These are phyloP conservation scores for Hydropotes inermis DNA, from an alignment of 2,113 vertebrate genomes.

Conservation along the genomic window DNA sequence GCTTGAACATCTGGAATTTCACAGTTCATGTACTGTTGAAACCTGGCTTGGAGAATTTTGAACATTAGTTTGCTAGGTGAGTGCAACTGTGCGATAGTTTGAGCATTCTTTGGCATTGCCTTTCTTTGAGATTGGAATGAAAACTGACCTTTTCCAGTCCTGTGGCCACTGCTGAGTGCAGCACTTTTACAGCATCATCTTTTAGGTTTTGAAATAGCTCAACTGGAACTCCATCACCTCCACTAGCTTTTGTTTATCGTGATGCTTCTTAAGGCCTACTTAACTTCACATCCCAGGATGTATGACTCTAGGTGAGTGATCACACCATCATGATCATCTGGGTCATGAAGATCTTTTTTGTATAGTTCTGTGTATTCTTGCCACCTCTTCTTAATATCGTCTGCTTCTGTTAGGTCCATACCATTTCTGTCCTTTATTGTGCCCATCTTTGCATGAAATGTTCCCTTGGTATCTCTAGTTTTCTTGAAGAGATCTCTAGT, in stretches of 20 bases:
- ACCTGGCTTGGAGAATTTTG: not conserved
- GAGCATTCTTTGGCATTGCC: not conserved
- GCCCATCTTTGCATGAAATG: not conserved
- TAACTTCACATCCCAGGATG: not conserved
- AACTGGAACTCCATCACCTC: not conserved
- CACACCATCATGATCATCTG: not conserved
- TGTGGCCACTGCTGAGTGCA: not conserved
- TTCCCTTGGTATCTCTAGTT: not conserved
- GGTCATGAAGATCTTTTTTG: rapidly evolving
- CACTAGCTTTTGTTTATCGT: not conserved
- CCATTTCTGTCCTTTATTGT: not conserved
- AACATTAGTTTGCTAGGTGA: not conserved
- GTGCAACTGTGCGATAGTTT: not conserved
- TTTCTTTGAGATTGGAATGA: not conserved
- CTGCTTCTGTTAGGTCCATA: not conserved
- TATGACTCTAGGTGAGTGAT: not conserved
- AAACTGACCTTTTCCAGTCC: not conserved
- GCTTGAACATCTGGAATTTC: not conserved
- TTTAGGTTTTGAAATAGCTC: not conserved
- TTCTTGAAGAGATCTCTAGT: not conserved
- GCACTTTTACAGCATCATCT: not conserved
- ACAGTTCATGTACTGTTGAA: not conserved
- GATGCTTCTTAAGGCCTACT: not conserved
- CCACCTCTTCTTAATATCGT: not conserved
- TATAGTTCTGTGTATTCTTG: not conserved